phyloP scores from a whole-genome alignment of 2,113 vertebrate species.

The Ceyx margarethae region DNA sequence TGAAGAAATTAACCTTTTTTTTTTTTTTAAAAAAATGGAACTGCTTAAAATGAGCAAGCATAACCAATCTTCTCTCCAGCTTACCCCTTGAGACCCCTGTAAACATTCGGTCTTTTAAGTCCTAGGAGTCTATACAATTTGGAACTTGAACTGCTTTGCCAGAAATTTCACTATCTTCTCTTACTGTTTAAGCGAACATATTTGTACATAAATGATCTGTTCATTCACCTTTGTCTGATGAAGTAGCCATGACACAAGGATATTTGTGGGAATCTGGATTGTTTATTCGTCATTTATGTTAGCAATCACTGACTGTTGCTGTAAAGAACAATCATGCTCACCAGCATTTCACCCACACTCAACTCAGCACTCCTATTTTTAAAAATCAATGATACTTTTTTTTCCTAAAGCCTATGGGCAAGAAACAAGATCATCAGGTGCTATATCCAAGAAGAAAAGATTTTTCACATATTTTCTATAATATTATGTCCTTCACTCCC shows the following conservation, averaged over 20 bases:
- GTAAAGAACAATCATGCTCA: neutral
- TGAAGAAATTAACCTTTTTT: neutral
- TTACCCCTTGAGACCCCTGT: neutral
- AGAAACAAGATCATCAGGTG: neutral
- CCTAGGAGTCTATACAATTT: neutral
- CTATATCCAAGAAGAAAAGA: neutral
- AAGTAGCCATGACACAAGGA: neutral
- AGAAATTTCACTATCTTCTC: neutral
- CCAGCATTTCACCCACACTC: neutral
- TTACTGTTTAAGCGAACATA: neutral
- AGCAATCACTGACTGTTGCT: neutral
- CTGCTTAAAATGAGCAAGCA: neutral
- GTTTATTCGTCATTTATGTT: neutral
- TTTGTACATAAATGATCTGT: neutral
- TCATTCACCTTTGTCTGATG: neutral
- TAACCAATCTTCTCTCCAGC: neutral
- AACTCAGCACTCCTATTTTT: neutral
- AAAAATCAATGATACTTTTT: neutral
- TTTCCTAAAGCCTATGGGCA: neutral
- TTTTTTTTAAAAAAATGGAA: neutral
- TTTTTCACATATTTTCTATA: neutral
- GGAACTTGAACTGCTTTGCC: neutral
- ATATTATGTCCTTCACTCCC: neutral
- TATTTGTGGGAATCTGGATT: neutral
- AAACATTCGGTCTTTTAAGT: neutral